Base-by-base conservation (phyloP, 1,140 invertebrate species). In the Drosophila rufa region DNA sequence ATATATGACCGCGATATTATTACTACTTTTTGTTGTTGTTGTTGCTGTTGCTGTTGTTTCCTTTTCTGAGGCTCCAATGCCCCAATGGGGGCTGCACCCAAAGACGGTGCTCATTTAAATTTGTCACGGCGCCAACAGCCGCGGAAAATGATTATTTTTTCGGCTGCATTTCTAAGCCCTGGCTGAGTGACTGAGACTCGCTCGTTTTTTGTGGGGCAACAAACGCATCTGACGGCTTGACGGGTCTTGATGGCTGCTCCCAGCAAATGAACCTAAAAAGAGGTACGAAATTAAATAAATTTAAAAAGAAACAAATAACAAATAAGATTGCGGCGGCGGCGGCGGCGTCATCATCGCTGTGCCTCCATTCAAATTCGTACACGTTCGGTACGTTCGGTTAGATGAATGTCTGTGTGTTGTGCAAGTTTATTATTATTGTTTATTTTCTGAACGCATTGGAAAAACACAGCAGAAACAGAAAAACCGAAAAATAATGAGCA, bases 91-190 rank as follows among this genome's bases (percentile, higher is more conserved):
- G 74, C 75, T 78, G 75, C 75, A 78, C 75, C 75, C 75, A 78
- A 78, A 61, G 59, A 51, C 51, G 36, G 75, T 1, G 75, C 74
- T 78, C 75, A 78, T 78, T 78, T 78, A 61, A 78, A 78, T 78
- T 78, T 78, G 75, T 78, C 75, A 77, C 75, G 64, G 74, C 61
- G 74, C 73, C 74, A 67, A 38, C 15, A 66, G 66, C 69, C 69
- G 58, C 60, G 74, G 75, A 66, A 59, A 50, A 48, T 73, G 17
- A 71, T 71, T 70, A 70, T 73, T 69, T 75, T 56, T 75, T 76
- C 14, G 71, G 74, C 45, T 76, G 74, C 74, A 76, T 76, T 76
- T 76, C 74, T 76, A 77, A 77, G 75, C 64, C 62, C 33, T 45
- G 56, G 27, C 51, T 57, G 15, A 42, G 30, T 27, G 17, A 22